Evolutionary conservation across 1,140 invertebrate species (phyloP), one percentile per base, ranked within the genome.

Genomic region (Cotesia vestalis): DNA sequence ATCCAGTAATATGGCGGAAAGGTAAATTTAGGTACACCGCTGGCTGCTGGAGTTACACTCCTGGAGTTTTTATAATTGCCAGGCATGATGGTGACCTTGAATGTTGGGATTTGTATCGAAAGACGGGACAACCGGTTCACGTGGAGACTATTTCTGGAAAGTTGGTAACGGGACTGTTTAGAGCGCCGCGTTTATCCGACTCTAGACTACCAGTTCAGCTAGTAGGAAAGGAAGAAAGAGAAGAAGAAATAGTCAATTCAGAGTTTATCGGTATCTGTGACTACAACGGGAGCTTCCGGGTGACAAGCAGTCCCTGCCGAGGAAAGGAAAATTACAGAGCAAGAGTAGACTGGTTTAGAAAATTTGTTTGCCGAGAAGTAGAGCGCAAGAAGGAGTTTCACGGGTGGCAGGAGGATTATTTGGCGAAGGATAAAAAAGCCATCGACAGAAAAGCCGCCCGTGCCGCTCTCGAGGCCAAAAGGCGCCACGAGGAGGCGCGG

Each of bases 1-100:
- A 53, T n/a, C 89, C 90, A 0, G 78, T 91, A 8, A 82, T 91
- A 20, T 89, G 88, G 87, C 83, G 89, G 38, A 86, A 81, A 74
- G 80, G 84, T 14, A 71, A 76, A 9, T 80, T 81, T n/a, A 74
- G 85, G 1, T 90, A 90, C 2, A 82, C 85, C 0, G 86, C 87
- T 0, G 84, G 85, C 14, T 91, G 90, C 84, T 90, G 89, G 76
- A 79, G 81, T 36, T 77, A 81, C 0, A 79, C 81, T 69, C 85
- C 89, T 0, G 86, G 87, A 3, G 83, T 87, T 1, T 84, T 91
- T 9, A 78, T 86, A 8, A 66, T 91, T 0, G 84, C 87, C 0
- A 84, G 84, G 5, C 78, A 78, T 0, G 84, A 88, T 76, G 90
- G 90, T 12, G 84, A 82, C 12, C 73, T 90, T 2, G 89, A 91